Evolutionary conservation across 92 coral and sea anemone genomes (phyloP).

Genomic region (Blastomussa wellsi): DNA sequence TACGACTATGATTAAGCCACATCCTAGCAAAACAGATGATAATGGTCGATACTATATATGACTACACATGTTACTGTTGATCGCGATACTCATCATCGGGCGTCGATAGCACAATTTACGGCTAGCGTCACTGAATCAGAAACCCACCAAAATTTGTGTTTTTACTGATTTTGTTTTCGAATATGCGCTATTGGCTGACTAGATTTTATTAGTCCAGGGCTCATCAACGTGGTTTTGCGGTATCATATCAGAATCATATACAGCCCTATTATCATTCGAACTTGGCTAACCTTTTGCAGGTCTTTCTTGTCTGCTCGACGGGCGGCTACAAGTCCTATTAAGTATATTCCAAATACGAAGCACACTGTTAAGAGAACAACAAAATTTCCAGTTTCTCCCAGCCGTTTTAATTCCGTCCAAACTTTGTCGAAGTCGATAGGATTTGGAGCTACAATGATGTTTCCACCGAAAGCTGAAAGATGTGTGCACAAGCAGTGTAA

Average conservation of each 20-base stretch:
- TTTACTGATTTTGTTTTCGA: too few species aligned
- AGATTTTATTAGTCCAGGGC: too few species aligned
- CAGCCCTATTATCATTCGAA: slow-evolving; percentile 7
- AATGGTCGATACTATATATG: neutral
- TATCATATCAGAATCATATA: neutral
- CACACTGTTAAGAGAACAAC: slow-evolving; percentile 69
- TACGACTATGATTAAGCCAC: neutral
- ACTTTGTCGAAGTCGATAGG: slow-evolving; percentile 30
- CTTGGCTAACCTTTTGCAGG: slow-evolving; percentile 55
- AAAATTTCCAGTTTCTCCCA: slow-evolving; percentile 74
- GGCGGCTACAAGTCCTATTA: slow-evolving; percentile 61
- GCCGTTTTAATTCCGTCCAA: slow-evolving; percentile 36
- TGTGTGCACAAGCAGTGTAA: slow-evolving; percentile 26
- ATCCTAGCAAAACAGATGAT: neutral
- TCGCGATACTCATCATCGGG: neutral
- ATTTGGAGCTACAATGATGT: slow-evolving; percentile 36
- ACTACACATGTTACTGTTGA: neutral
- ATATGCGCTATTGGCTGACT: too few species aligned
- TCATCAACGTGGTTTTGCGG: too few species aligned
- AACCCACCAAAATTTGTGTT: too few species aligned
- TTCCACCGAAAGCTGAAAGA: slow-evolving; percentile 52
- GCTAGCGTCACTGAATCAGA: too few species aligned
- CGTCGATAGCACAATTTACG: too few species aligned
- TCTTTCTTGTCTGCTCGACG: slow-evolving; percentile 74
- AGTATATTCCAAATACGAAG: slow-evolving; percentile 63